Evolutionary conservation across 53 echinoderm and acorn worm genomes (phyloP), one percentile per base, ranked within the genome.

Genomic region (Patiria pectinifera): DNA sequence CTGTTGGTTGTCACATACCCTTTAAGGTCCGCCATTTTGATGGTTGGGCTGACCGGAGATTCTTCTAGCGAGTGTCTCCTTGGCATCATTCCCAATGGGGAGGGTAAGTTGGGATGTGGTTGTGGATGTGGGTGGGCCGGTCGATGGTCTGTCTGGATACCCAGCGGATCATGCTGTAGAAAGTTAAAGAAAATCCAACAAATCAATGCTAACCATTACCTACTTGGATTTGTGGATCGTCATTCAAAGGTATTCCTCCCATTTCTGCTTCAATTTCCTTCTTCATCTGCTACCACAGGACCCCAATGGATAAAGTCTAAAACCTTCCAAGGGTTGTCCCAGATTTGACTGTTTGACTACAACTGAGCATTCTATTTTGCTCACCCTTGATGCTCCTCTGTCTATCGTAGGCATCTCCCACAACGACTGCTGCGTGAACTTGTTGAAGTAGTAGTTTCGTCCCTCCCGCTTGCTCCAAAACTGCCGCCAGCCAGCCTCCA

Each of bases 391-490:
- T 60, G 94, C 91, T 83, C 97, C 94, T 76, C 95, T 94, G 86
- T 96, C 95, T 21, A 99, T 70, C 0, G 95, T 80, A 45, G 99
- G 99, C 95, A 96, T 97, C 77, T 99, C 99, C 99, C 99, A 99
- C 83, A 95, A 77, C 22, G 97, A 97, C 87, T 97, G 94, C 80
- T 97, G 94, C 47, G 92, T 96, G 71, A 96, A 96, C 93, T 99
- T 99, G 83, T 99, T 99, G 95, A 94, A 99, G 92, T 93, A 99
- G 83, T 99, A 99, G 86, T 96, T 95, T 11, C 97, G 93, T 62
- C 95, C 95, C 84, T 99, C 99, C 15, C 99, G 91, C 71, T 95
- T 93, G 86, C 99, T 99, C 97, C 97, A 99, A 79, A 99, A 99
- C 85, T 93, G 84, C 49, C 99, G 70, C 99, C 98, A 97, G 79